These are phyloP conservation scores for Lacanobia oleracea DNA, from an alignment of 2,888 invertebrate species.

Conservation along the genomic window DNA sequence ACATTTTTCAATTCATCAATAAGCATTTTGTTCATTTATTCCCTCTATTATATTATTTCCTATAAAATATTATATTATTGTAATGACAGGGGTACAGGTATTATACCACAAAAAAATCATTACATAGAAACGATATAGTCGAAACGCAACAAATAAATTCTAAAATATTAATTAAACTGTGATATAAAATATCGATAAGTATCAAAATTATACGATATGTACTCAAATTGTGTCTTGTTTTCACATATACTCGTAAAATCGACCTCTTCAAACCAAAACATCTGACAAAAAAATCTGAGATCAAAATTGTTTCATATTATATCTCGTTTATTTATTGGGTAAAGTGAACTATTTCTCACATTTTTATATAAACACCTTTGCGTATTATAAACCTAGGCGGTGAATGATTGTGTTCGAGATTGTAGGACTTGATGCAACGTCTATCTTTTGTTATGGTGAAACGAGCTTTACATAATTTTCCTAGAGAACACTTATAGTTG, in stretches of 20 bases:
- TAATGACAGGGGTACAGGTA: no score
- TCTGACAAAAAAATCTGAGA: not conserved
- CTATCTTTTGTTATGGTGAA: constrained; percentile 27
- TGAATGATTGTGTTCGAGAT: constrained; percentile 27
- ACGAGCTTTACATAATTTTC: constrained; percentile 34
- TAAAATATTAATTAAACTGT: not conserved
- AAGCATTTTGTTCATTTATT: not conserved
- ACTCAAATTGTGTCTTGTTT: not conserved
- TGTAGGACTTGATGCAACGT: constrained; percentile 8
- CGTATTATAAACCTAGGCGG: constrained; percentile 17
- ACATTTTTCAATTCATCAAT: no score
- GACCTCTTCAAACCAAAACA: not conserved
- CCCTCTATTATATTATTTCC: no score
- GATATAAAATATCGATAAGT: no score
- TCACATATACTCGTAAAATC: not conserved
- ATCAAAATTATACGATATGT: no score
- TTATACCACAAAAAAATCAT: not conserved
- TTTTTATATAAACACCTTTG: constrained; percentile 30
- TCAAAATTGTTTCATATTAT: not conserved
- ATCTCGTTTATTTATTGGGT: not conserved
- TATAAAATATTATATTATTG: no score
- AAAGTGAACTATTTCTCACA: not conserved
- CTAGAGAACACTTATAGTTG: constrained; percentile 22
- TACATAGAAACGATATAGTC: not conserved
- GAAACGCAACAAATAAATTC: not conserved